Evolutionary conservation across 2,797 vertebrate species (phyloP).

Genomic region (Staurois parvus): DNA sequence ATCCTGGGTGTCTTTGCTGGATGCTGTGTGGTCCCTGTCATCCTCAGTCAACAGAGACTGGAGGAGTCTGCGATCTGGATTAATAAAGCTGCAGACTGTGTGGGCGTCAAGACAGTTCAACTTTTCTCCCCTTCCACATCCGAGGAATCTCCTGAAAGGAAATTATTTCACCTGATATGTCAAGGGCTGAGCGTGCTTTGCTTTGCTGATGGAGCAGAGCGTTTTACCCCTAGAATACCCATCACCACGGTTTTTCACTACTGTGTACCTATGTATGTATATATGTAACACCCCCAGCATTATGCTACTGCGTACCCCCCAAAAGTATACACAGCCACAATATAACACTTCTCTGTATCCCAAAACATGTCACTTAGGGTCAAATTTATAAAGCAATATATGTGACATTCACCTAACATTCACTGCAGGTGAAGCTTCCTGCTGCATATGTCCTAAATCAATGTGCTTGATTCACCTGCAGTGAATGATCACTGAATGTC

Average conservation of each 20-base stretch:
- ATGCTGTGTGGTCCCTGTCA: neutral
- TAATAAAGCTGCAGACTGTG: slow-evolving; percentile 58
- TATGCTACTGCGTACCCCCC: neutral
- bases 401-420: too few species aligned
- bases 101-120: slow-evolving; percentile 66
- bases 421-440: too few species aligned
- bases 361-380: too few species aligned
- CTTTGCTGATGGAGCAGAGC: neutral
- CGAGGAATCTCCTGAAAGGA: neutral
- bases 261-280: neutral
- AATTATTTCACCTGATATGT: slow-evolving; percentile 1
- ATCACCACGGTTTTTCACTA: neutral
- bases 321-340: too few species aligned
- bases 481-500: too few species aligned
- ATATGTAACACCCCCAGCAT: neutral
- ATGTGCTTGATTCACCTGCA: too few species aligned
- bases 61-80: neutral
- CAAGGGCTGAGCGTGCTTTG: neutral
- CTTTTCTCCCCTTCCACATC: slow-evolving; percentile 55
- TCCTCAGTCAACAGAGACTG: neutral
- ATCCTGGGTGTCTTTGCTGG: neutral
- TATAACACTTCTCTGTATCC: too few species aligned
- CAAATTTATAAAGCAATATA: too few species aligned
- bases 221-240: neutral
- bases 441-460: too few species aligned